These are phyloP conservation scores for Hippocampus comes DNA, from an alignment of 2,113 vertebrate species.

Conservation along the genomic window DNA sequence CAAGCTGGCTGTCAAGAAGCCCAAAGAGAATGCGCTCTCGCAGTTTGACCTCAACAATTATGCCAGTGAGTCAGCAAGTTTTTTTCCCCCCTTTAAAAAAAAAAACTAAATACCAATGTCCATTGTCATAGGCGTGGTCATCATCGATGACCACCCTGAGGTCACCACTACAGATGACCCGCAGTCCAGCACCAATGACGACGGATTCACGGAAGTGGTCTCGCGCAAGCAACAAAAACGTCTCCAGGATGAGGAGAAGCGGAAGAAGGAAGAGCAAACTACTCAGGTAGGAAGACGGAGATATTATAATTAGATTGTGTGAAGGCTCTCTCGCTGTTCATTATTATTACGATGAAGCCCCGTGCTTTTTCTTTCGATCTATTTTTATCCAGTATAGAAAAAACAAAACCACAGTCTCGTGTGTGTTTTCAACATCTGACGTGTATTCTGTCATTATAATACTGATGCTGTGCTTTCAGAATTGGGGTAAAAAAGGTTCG, in stretches of 20 bases:
- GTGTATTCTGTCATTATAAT: neutral
- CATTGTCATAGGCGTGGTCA: constrained; percentile 85
- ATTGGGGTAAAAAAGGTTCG: constrained; percentile 91
- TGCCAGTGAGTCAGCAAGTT: constrained; percentile 81
- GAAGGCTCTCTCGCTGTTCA: neutral
- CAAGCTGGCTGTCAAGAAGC: constrained; percentile 88
- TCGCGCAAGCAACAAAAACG: constrained; percentile 98
- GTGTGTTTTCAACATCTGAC: neutral
- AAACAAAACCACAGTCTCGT: neutral
- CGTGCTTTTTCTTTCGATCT: neutral
- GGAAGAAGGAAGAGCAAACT: constrained; percentile 97
- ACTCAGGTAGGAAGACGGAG: constrained; percentile 77
- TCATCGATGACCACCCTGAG: constrained; percentile 98
- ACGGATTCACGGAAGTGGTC: constrained; percentile 97
- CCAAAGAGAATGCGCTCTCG: constrained; percentile 93
- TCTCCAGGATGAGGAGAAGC: constrained; percentile 92
- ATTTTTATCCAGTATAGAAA: neutral
- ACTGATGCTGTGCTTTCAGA: constrained; percentile 60
- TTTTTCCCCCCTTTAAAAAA: neutral
- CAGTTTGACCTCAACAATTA: constrained; percentile 99
- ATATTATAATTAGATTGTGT: neutral
- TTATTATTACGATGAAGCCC: too few relatives aligned
- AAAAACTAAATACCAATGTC: neutral
- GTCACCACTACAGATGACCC: constrained; percentile 97
- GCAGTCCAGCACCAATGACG: constrained; percentile 89